Base-by-base conservation (phyloP, 2,888 invertebrate species). In the Meganola albula region DNA sequence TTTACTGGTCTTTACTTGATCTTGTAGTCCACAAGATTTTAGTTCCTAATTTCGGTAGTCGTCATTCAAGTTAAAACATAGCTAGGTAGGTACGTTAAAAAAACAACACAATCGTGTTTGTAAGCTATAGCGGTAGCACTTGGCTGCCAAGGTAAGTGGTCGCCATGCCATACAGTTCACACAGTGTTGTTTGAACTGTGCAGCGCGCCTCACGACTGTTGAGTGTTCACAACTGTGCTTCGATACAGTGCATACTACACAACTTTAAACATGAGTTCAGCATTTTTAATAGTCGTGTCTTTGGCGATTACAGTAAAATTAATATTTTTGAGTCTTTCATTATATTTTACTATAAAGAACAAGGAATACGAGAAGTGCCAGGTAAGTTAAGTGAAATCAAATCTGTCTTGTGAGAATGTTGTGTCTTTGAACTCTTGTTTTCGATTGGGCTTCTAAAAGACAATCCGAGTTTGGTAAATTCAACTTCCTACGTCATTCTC, bases 271-370 rank as follows among this genome's bases (percentile, higher is more conserved):
- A 76, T 74, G 77, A 69, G 47, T 39, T 67, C 68, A 56, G 73
- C 80, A 16, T 84, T 84, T 53, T 50, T 84, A 38, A 75, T 83
- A 49, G 83, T 84, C 31, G 79, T 77, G 41, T 72, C 78, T 4
- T 72, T 79, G 18, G 84, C 84, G 4, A 71, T 84, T 20, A 73
- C 76, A 27, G 31, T 82, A 24, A 83, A 84, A 48, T 54, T 84
- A 38, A 42, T 82, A 47, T 84, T 84, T 52, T 57, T 84, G 42
- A 74, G 72, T 64, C 79, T 82, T 40, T 83, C 84, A 2, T 56
- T 84, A 46, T 79, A 79, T 53, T 69, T 74, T 43, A 80, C 80
- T 4, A 37, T 78, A 34, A 76, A 76, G 36, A 48, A 63, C 24
- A 53, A 48, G 27, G 58, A 59, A 37, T 30, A 47, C 24, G 48